A percentile compares a stretch with the other conserved stretches of the same genome.
Evolutionary conservation across 2,113 vertebrate genomes (phyloP).

Genomic region (Atrichornis clamosus): DNA sequence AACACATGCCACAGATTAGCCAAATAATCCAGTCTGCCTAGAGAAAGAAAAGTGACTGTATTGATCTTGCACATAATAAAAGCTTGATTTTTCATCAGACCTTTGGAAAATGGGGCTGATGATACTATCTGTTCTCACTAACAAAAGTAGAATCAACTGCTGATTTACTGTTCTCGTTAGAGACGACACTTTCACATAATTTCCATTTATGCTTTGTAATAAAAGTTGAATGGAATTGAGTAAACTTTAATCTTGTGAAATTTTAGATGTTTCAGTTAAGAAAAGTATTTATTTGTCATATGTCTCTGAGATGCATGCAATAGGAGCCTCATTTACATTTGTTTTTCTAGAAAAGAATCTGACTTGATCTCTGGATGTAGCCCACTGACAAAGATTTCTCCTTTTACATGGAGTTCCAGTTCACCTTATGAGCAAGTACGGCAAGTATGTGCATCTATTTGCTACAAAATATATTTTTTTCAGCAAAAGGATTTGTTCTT

Average conservation of each 20-base stretch:
- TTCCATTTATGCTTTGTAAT: not conserved
- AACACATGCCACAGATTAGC: not conserved
- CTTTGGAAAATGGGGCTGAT: not conserved
- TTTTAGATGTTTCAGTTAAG: not conserved
- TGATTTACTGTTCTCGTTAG: not conserved
- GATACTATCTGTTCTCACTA: not conserved
- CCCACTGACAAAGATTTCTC: not conserved
- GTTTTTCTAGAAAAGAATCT: not conserved
- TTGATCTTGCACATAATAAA: not conserved
- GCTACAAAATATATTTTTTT: not conserved
- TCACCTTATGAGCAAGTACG: rapidly evolving
- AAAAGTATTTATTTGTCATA: not conserved
- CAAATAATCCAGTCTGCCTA: not conserved
- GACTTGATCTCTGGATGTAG: not conserved
- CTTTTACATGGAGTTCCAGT: not conserved
- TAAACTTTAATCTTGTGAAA: not conserved
- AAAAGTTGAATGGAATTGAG: not conserved
- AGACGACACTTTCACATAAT: not conserved
- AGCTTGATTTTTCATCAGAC: not conserved
- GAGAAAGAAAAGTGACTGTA: not conserved
- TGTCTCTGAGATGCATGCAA: not conserved
- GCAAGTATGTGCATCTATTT: not conserved
- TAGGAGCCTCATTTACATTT: not conserved
- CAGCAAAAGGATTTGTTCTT: not conserved
- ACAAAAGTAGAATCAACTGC: not conserved